Percentiles rank a stretch among this genome's conserved stretches.
phyloP scores from a whole-genome alignment of 2,113 vertebrate genomes.

The Oncorhynchus gorbuscha region DNA sequence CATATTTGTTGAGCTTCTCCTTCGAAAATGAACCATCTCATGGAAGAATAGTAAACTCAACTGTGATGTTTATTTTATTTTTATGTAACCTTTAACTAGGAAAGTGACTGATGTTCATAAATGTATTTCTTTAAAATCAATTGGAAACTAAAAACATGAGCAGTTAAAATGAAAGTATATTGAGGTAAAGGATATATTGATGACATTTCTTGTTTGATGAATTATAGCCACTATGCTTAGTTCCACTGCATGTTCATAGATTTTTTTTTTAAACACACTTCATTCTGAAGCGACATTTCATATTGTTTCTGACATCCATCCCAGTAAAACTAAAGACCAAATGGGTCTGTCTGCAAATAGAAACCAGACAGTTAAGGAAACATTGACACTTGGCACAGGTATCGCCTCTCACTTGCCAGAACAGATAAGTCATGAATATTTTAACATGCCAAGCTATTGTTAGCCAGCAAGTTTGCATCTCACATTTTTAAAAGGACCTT shows the following conservation, averaged over 20 bases:
- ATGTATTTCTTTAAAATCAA: not conserved
- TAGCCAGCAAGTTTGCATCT: not conserved
- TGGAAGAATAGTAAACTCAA: no score
- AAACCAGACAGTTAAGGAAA: not conserved
- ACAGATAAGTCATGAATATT: not conserved
- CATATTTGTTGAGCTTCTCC: constrained; percentile 44
- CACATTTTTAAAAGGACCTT: not conserved
- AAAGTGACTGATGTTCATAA: not conserved
- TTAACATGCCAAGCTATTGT: not conserved
- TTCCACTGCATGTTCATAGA: not conserved
- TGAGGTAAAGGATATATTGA: no score
- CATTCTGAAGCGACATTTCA: not conserved
- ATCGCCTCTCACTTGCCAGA: not conserved
- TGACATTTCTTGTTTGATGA: no score
- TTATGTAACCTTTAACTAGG: no score
- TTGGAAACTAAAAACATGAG: not conserved
- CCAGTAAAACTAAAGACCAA: not conserved
- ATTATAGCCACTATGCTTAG: not conserved
- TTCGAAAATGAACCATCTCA: constrained; percentile 3
- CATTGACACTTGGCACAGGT: not conserved
- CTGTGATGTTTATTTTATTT: no score
- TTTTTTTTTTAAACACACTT: not conserved
- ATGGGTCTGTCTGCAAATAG: not conserved
- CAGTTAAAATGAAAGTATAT: no score
- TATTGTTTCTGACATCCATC: not conserved